These are phyloP conservation scores for Ostrea denselamellosa DNA, from an alignment of 1,140 invertebrate species.

Conservation along the genomic window DNA sequence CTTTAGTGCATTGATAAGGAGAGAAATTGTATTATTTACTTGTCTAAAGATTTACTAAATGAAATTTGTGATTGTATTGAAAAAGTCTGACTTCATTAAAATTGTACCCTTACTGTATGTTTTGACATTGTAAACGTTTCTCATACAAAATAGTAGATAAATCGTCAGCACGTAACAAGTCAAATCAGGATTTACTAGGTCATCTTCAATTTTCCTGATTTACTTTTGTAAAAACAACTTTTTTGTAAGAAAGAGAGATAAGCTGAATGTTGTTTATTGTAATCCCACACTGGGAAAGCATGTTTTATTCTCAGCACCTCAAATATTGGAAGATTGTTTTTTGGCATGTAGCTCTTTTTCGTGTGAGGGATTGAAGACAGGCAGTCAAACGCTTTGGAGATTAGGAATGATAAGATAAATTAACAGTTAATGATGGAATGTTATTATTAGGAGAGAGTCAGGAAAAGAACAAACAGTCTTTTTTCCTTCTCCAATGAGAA, in stretches of 20 bases:
- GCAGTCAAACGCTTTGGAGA: constrained; percentile 10
- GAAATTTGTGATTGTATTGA: no score
- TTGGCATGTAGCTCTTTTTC: not conserved
- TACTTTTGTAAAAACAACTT: not conserved
- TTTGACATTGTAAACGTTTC: no score
- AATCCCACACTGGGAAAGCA: not conserved
- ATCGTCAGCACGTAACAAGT: not conserved
- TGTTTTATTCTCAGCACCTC: constrained; percentile 16
- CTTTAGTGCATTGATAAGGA: not conserved
- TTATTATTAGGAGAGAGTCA: not conserved
- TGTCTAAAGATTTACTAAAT: no score
- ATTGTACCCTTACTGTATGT: no score
- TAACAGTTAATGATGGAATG: constrained; percentile 25
- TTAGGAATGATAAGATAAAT: constrained; percentile 20
- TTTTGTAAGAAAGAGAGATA: not conserved
- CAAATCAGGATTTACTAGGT: not conserved
- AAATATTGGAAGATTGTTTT: not conserved
- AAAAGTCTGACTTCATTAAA: no score
- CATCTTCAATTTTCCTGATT: not conserved
- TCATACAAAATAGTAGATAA: no score
- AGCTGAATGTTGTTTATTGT: not conserved
- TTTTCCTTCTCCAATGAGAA: constrained; percentile 14
- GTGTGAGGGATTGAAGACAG: not conserved
- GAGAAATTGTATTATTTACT: no score
- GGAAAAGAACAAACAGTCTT: not conserved